Percentiles rank a stretch among this genome's conserved stretches.
These are phyloP conservation scores for Rhinogobius similis DNA, from an alignment of 2,113 vertebrate genomes.

Conservation along the genomic window DNA sequence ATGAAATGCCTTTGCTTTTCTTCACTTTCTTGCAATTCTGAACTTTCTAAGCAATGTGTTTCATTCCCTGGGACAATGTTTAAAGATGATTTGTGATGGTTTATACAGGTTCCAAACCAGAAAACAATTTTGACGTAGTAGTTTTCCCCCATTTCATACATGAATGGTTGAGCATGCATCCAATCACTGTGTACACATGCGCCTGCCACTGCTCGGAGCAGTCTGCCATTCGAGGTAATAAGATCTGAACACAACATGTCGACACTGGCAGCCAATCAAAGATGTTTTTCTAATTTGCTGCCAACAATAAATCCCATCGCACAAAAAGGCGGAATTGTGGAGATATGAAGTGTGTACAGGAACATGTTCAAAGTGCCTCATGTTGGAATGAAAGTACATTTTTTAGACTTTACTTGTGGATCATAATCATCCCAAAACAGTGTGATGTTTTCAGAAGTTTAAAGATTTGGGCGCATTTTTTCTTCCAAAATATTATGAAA, in stretches of 20 bases:
- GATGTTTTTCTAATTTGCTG: conserved; percentile 40
- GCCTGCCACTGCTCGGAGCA: conserved; percentile 17
- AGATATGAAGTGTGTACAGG: background rate
- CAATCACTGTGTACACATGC: conserved; percentile 4
- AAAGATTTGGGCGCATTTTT: background rate
- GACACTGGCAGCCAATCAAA: conserved; percentile 66
- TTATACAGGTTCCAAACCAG: background rate
- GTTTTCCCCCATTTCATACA: conserved; percentile 12
- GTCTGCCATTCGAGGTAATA: conserved; percentile 49
- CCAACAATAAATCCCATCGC: conserved; percentile 51
- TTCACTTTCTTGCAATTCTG: no score
- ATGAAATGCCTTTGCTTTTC: no score
- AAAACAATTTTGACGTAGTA: background rate
- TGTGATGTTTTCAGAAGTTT: background rate
- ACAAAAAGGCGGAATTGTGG: conserved; percentile 18
- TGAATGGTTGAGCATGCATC: conserved; percentile 20
- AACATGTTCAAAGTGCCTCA: background rate
- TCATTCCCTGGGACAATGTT: background rate
- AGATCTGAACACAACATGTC: conserved; percentile 56
- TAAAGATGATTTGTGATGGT: background rate
- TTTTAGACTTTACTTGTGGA: conserved; percentile 11
- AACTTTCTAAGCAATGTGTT: no score
- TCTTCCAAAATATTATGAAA: conserved; percentile 6
- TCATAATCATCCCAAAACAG: conserved; percentile 24
- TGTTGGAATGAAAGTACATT: conserved; percentile 12